These are phyloP conservation scores for Podarcis lilfordi DNA, from an alignment of 2,797 vertebrate species.

Conservation along the genomic window DNA sequence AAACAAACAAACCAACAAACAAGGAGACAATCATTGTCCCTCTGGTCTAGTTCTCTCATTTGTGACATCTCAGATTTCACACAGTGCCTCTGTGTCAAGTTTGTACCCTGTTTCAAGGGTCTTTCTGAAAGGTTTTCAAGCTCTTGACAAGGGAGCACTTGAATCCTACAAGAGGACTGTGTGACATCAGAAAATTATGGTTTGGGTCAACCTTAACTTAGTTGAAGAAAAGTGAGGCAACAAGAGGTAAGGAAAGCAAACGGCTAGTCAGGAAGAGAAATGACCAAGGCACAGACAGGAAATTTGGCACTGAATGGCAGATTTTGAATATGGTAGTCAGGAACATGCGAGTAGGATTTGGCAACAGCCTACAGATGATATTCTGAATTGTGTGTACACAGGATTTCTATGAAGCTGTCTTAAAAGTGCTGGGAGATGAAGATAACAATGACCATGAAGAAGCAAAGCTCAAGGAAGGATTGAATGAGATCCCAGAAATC, in stretches of 20 bases:
- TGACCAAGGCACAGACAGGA: background rate
- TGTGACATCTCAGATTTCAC: background rate
- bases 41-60: background rate
- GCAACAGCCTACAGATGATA: background rate
- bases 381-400: slow-evolving; percentile 65
- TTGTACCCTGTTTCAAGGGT: background rate
- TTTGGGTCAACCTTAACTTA: background rate
- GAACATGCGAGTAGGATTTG: background rate
- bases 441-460: slow-evolving; percentile 79
- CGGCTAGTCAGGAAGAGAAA: background rate
- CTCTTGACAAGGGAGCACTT: background rate
- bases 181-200: background rate
- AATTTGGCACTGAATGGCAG: background rate
- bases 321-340: background rate
- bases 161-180: background rate
- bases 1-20: background rate
- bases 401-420: slow-evolving; percentile 85
- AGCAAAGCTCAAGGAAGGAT: slow-evolving; percentile 84
- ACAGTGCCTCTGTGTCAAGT: background rate
- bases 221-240: background rate
- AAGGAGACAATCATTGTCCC: background rate
- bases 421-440: slow-evolving; percentile 77
- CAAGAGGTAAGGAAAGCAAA: background rate
- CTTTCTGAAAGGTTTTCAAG: background rate
- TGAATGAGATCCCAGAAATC: slow-evolving; percentile 89